A percentile compares a stretch with the other conserved stretches of the same genome.
Conservation (phyloP, 2,797 vertebrate species). For the Percopsis omiscomaycus region DNA sequence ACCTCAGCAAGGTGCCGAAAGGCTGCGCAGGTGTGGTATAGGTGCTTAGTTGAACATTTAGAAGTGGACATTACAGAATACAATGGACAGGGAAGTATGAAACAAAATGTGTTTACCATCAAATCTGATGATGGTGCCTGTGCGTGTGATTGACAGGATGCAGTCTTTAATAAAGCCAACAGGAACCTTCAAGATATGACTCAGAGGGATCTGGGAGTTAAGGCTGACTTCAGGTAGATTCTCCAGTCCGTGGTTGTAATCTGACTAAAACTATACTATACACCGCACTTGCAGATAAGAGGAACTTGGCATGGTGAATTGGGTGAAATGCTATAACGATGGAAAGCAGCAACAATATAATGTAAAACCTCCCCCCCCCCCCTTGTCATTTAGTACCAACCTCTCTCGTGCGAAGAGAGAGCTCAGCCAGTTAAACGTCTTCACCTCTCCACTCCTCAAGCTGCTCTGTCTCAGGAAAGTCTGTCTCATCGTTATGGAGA, state of each 20-base stretch:
- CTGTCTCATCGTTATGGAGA: slow-evolving; percentile 86
- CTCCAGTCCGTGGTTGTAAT: background rate
- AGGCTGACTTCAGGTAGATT: slow-evolving; percentile 90
- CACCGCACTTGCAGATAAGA: too few species aligned
- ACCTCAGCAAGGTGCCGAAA: too few species aligned
- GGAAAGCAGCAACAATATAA: too few species aligned
- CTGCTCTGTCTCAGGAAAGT: slow-evolving; percentile 88
- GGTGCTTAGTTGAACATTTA: background rate
- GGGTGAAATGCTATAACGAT: too few species aligned
- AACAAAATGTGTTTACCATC: too few species aligned
- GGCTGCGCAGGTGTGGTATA: background rate
- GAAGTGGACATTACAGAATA: too few species aligned
- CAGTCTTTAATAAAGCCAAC: slow-evolving; percentile 94
- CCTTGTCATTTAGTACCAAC: slow-evolving; percentile 81
- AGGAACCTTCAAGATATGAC: slow-evolving; percentile 95
- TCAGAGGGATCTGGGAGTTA: slow-evolving; percentile 92
- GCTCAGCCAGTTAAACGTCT: slow-evolving; percentile 89
- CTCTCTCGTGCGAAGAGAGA: slow-evolving; percentile 91
- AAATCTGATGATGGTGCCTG: background rate
- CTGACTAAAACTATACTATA: too few species aligned
- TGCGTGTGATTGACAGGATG: slow-evolving; percentile 79
- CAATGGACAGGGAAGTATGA: background rate
- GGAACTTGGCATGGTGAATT: too few species aligned
- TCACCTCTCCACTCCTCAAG: slow-evolving; percentile 93
- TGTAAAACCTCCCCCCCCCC: background rate